Evolutionary conservation across 2,113 vertebrate species (phyloP).

Genomic region (pig (Sus scrofa)): T2T-Sscrofa CM000824.6:108395501-108396000

Average conservation of each 20-base stretch:
- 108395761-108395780: not conserved
- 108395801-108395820: not conserved
- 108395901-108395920: slow-evolving; percentile 70
- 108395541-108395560: not conserved
- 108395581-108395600: not conserved
- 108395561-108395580: not conserved
- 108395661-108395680: not conserved
- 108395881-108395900: not conserved
- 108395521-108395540: not conserved
- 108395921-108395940: slow-evolving; percentile 51
- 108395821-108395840: not conserved
- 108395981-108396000: slow-evolving; percentile 54
- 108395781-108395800: slow-evolving; percentile 2
- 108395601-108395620: not conserved
- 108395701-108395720: slow-evolving; percentile 15
- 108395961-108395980: slow-evolving; percentile 65
- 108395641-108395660: not conserved
- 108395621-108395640: not conserved
- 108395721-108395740: not conserved
- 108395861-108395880: not conserved
- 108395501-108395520: not conserved
- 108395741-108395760: not conserved
- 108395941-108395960: slow-evolving; percentile 43
- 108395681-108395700: not conserved
- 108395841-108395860: not conserved